phyloP scores from a whole-genome alignment of 2,888 invertebrate genomes.

The Drosophila subsilvestris region DNA sequence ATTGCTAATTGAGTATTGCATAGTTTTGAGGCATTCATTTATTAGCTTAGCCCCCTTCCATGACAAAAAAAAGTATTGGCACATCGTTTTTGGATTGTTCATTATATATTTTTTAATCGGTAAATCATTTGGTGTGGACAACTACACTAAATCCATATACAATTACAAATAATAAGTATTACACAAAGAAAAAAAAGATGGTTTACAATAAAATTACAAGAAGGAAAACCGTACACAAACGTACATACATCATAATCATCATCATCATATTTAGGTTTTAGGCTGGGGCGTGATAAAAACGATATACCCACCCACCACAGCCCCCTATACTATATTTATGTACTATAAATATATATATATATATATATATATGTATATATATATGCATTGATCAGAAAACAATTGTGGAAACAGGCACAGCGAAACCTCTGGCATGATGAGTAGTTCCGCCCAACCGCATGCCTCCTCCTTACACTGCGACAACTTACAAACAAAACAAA shows the following conservation, averaged over 20 bases:
- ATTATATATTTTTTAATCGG: constrained; percentile 67
- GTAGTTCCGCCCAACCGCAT: background rate
- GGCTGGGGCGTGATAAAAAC: background rate
- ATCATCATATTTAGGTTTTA: background rate
- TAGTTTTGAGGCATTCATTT: too few relatives aligned
- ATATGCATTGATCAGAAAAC: constrained; percentile 34
- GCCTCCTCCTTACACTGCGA: constrained; percentile 2
- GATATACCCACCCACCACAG: background rate
- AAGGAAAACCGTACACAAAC: constrained; percentile 16
- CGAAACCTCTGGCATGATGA: background rate
- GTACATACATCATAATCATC: background rate
- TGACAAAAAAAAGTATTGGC: too few relatives aligned
- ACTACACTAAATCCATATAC: constrained; percentile 78
- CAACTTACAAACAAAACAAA: background rate
- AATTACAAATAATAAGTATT: constrained; percentile 74
- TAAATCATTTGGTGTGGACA: constrained; percentile 78
- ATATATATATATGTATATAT: constrained; percentile 20
- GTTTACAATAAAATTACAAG: constrained; percentile 28
- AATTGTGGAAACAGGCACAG: constrained; percentile 15
- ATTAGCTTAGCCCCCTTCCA: too few relatives aligned
- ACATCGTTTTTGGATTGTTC: constrained; percentile 61
- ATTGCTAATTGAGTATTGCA: too few relatives aligned
- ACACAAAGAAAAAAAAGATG: constrained; percentile 53
- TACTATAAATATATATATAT: constrained; percentile 10
- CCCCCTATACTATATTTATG: constrained; percentile 15